Percentiles rank a stretch among this genome's conserved stretches.
Evolutionary conservation across 2,113 vertebrate genomes (phyloP).

Genomic region (Perognathus longimembris): DNA sequence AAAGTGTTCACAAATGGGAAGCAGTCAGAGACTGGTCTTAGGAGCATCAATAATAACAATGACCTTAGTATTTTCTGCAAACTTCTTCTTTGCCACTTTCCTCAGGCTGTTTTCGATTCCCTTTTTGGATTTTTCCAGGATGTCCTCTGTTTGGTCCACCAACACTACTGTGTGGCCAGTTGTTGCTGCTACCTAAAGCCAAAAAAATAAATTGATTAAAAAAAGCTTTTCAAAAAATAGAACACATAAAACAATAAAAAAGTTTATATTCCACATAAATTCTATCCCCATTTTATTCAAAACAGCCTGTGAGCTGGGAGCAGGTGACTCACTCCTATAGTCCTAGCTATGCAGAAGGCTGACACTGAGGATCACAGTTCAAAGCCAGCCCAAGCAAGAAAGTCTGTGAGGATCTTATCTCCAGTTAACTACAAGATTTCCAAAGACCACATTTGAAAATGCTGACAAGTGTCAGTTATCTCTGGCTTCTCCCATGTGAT

Average conservation of each 20-base stretch:
- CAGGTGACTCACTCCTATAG: no score
- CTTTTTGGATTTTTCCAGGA: constrained; percentile 93
- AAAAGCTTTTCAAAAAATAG: background rate
- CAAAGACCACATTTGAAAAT: background rate
- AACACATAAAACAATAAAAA: background rate
- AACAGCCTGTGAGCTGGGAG: background rate
- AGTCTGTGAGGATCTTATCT: no score
- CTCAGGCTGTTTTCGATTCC: constrained; percentile 94
- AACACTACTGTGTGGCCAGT: constrained; percentile 96
- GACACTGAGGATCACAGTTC: no score
- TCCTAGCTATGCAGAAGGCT: no score
- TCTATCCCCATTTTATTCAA: background rate
- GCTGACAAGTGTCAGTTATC: no score
- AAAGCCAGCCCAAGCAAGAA: no score
- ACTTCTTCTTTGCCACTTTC: constrained; percentile 96
- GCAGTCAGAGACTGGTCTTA: background rate
- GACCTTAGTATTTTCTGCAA: constrained; percentile 95
- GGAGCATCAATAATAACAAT: constrained; percentile 8
- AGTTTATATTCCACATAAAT: background rate
- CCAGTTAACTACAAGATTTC: background rate
- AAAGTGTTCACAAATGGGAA: background rate
- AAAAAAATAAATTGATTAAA: background rate
- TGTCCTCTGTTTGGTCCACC: constrained; percentile 95
- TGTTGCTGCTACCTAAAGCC: constrained; percentile 92
- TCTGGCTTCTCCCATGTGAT: background rate